phyloP scores from a whole-genome alignment of 2,888 invertebrate species.

The Galeopsomyia nigrocyanea region DNA sequence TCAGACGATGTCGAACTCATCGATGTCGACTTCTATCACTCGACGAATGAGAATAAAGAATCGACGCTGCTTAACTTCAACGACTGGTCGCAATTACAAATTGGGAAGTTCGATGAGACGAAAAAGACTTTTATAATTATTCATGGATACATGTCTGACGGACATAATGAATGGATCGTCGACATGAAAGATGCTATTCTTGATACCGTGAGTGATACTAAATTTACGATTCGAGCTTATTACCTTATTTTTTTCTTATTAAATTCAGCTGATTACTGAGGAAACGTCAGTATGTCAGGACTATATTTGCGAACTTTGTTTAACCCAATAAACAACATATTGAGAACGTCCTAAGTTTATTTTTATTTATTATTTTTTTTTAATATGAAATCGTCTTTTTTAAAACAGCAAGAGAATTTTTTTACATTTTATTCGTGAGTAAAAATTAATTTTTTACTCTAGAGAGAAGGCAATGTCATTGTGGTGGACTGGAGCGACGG shows the following conservation, averaged over 20 bases:
- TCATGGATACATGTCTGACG: slow-evolving; percentile 40
- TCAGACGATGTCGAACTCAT: not conserved
- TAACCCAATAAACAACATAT: no score
- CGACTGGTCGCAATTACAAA: slow-evolving; percentile 15
- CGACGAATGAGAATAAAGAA: slow-evolving; percentile 16
- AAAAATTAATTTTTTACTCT: not conserved
- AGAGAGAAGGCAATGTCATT: slow-evolving; percentile 38
- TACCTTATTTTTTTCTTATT: no score
- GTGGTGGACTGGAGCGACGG: slow-evolving; percentile 40
- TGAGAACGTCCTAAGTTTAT: no score
- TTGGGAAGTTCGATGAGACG: slow-evolving; percentile 29
- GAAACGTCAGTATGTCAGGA: no score
- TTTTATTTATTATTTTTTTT: no score
- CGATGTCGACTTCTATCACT: slow-evolving; percentile 14
- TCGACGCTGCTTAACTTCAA: not conserved
- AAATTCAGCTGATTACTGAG: not conserved
- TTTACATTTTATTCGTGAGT: no score
- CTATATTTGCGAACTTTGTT: no score
- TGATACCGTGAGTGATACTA: slow-evolving; percentile 31
- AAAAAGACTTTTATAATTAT: slow-evolving; percentile 33
- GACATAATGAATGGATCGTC: slow-evolving; percentile 31
- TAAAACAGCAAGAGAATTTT: no score
- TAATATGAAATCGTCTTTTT: no score
- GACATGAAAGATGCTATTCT: slow-evolving; percentile 34
- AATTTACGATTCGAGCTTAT: not conserved